A percentile compares a stretch with the other conserved stretches of the same genome.
These are phyloP conservation scores for Labroides dimidiatus DNA, from an alignment of 2,797 vertebrate species.

Conservation along the genomic window DNA sequence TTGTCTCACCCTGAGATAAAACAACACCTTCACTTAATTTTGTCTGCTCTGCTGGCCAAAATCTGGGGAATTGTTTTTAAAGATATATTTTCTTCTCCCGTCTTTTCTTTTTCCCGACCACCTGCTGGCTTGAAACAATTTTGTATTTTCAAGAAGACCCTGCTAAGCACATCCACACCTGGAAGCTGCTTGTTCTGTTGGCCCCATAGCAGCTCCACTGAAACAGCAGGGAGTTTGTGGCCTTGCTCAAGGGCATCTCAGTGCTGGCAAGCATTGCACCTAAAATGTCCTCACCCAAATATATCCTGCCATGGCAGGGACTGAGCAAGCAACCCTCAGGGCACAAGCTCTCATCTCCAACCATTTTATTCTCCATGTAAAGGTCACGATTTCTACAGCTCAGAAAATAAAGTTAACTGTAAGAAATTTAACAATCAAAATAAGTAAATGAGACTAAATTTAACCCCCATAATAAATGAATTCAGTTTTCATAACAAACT, in stretches of 20 bases:
- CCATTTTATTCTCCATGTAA: not conserved
- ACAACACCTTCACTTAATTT: not conserved
- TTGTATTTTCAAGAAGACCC: not conserved
- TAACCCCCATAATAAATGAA: too few species aligned
- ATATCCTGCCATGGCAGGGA: not conserved
- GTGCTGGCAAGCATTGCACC: not conserved
- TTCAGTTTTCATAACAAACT: too few species aligned
- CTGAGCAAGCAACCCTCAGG: not conserved
- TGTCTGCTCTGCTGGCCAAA: too few species aligned
- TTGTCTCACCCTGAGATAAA: slow-evolving; percentile 28
- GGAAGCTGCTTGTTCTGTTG: not conserved
- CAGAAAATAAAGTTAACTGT: not conserved
- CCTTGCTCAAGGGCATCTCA: slow-evolving; percentile 21
- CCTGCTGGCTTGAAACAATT: not conserved
- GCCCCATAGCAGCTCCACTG: not conserved
- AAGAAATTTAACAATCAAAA: too few species aligned
- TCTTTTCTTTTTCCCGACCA: not conserved
- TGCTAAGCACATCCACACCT: not conserved
- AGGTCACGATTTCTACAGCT: not conserved
- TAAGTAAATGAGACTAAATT: too few species aligned
- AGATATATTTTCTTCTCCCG: not conserved
- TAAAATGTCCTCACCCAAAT: slow-evolving; percentile 4
- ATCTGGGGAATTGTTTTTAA: too few species aligned
- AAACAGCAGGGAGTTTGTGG: slow-evolving; percentile 9
- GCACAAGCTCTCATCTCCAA: not conserved